Conservation (phyloP, 2,113 vertebrate species). For the Bagarius yarrelli region DNA sequence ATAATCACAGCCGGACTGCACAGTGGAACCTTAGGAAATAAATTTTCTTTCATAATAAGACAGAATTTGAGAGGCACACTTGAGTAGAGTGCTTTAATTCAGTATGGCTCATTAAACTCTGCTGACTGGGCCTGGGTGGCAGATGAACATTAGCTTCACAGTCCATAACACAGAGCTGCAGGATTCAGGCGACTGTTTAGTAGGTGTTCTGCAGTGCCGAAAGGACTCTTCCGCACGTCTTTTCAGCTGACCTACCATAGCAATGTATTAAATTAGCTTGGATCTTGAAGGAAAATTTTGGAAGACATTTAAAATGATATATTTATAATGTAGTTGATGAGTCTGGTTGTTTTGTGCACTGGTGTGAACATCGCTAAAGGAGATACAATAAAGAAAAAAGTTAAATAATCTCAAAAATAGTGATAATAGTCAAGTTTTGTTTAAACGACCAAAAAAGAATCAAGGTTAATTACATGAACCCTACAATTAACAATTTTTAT, state of each 20-base stretch:
- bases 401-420: not conserved
- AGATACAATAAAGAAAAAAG: not conserved
- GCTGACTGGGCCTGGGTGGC: conserved; percentile 67
- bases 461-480: not conserved
- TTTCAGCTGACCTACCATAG: conserved; percentile 18
- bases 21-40: conserved; percentile 35
- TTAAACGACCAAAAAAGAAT: too few species aligned
- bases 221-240: conserved; percentile 9
- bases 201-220: conserved; percentile 5
- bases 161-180: conserved; percentile 77
- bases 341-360: too few species aligned
- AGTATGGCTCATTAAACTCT: conserved; percentile 65
- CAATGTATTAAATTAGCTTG: conserved; percentile 2
- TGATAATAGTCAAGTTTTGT: not conserved
- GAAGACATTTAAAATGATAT: not conserved
- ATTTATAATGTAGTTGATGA: not conserved
- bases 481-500: too few species aligned
- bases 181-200: conserved; percentile 60
- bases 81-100: conserved; percentile 59
- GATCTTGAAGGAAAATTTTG: not conserved
- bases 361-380: too few species aligned
- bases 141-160: conserved; percentile 81
- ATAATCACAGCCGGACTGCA: conserved; percentile 38
- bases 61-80: conserved; percentile 50
- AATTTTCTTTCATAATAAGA: conserved; percentile 56